phyloP scores from a whole-genome alignment of 2,888 invertebrate genomes.

The Cylindroiulus punctatus region DNA sequence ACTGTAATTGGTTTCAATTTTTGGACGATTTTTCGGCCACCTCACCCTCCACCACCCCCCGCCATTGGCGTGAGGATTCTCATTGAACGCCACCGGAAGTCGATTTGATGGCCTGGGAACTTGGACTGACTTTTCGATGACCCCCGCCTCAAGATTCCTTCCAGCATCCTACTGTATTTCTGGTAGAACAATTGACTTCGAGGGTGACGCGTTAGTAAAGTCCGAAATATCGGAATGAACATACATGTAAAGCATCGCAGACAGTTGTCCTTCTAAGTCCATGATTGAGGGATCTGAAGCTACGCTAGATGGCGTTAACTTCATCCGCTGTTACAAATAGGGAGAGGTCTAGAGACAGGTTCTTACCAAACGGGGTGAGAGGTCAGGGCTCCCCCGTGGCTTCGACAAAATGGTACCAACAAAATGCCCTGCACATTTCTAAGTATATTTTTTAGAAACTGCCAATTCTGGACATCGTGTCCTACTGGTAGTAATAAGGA shows the following conservation, averaged over 20 bases:
- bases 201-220: too few relatives aligned
- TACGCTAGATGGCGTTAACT: too few relatives aligned
- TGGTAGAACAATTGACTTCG: too few relatives aligned
- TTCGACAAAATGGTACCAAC: too few relatives aligned
- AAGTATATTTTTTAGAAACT: background rate
- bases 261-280: too few relatives aligned
- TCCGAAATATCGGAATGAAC: too few relatives aligned
- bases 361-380: background rate
- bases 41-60: slow-evolving; percentile 10
- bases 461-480: background rate
- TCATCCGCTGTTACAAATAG: too few relatives aligned
- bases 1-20: slow-evolving; percentile 11
- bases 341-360: too few relatives aligned
- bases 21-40: slow-evolving; percentile 17
- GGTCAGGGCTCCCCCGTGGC: background rate
- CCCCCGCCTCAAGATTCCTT: background rate
- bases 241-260: too few relatives aligned
- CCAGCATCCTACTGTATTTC: slow-evolving; percentile 5
- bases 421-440: background rate
- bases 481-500: background rate
- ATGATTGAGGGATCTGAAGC: too few relatives aligned
- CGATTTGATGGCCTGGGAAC: slow-evolving; percentile 26
- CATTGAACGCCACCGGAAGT: slow-evolving; percentile 27
- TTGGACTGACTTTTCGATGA: slow-evolving; percentile 6
- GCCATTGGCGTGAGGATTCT: background rate